Evolutionary conservation across 2,888 invertebrate genomes (phyloP), one percentile per base, ranked within the genome.

Genomic region (Ganaspis brasiliensis): DNA sequence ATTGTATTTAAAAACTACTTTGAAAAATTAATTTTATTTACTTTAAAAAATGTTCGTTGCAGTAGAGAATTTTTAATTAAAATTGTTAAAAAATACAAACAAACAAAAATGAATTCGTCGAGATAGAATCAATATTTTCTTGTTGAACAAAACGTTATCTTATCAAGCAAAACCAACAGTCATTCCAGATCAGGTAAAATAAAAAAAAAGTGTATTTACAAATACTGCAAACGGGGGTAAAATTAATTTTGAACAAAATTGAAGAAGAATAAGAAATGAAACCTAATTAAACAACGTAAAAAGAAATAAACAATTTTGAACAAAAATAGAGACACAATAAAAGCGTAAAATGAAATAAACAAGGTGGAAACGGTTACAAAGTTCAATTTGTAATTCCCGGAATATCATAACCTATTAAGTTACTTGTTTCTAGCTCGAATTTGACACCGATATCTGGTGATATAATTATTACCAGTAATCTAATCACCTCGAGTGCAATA

Each of bases 391-490:
- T 21, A 37, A 67, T 67, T 45, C 45, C 45, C n/a, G 9, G n/a
- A 24, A 45, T 45, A 45, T 24, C 12, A 35, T 40, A 61, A 61
- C 61, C 61, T 63, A 24, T 40, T 24, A 21, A 40, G 21, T 63
- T 63, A 63, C 63, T 40, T 21, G 35, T 16, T 37, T 63, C 63
- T n/a, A n/a, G n/a, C n/a, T 63, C 21, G 37, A 40, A 63, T 21
- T 40, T 19, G 35, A 63, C 37, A 63, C 37, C 21, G 61, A 63
- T 63, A 63, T 61, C 61, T 9, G 19, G 3, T 16, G n/a, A 35
- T 61, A 61, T 61, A 35, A 19, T 35, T 61, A 37, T 63, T 21
- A 40, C 61, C 12, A 56, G 56, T 10, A 56, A 56, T 14, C 26
- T 52, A 9, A 45, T 67, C 45, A 67, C 40, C 45, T 45, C 24